Conservation (phyloP, 2,888 invertebrate genomes). For the Thecocarcelia acutangulata region DNA sequence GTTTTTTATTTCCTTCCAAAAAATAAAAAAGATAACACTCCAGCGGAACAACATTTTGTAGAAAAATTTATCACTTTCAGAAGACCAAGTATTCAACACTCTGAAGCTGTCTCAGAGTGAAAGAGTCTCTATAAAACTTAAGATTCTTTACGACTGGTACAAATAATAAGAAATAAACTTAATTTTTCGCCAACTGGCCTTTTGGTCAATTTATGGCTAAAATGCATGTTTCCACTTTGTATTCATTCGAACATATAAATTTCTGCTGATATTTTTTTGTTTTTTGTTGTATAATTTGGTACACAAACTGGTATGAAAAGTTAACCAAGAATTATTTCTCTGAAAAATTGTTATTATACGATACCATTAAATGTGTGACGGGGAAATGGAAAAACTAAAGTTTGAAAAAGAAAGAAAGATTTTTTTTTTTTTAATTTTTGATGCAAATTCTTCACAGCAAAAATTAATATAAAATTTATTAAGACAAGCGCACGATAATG, state of each 20-base stretch:
- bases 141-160: conserved; percentile 32
- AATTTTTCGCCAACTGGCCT: conserved; percentile 46
- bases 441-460: no score
- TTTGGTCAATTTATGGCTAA: conserved; percentile 60
- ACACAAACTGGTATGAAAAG: conserved; percentile 20
- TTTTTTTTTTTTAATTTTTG: no score
- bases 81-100: not conserved
- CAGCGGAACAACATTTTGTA: not conserved
- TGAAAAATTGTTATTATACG: not conserved
- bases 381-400: not conserved
- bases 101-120: not conserved
- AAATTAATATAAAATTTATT: not conserved
- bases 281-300: not conserved
- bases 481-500: no score
- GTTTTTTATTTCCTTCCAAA: not conserved
- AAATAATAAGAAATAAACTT: conserved; percentile 45
- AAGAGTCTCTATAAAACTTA: conserved; percentile 31
- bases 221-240: conserved; percentile 54
- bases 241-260: conserved; percentile 20
- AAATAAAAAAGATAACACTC: not conserved
- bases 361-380: not conserved
- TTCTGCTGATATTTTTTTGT: conserved; percentile 4
- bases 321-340: conserved; percentile 13
- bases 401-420: no score
- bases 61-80: conserved; percentile 13